Conservation (phyloP, 2,113 vertebrate species). For the Erpornis zantholeuca region DNA sequence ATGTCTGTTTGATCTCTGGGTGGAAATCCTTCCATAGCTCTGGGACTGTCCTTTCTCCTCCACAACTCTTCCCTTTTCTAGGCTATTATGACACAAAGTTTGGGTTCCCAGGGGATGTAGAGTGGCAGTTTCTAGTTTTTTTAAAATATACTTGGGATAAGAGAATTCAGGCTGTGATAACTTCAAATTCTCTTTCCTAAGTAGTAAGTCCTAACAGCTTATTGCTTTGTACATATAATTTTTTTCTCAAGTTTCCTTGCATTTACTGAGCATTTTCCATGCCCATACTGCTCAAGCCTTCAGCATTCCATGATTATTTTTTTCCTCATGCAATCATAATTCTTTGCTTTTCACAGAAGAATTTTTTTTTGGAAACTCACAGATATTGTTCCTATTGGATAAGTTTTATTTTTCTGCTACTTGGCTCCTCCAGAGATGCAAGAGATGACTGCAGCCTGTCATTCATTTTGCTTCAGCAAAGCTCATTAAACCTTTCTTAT, state of each 20-base stretch:
- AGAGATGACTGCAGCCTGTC: not conserved
- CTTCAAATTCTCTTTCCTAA: not conserved
- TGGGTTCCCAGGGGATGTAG: not conserved
- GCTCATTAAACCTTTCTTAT: not conserved
- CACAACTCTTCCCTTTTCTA: not conserved
- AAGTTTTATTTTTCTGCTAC: not conserved
- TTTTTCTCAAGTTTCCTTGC: not conserved
- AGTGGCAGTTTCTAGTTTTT: not conserved
- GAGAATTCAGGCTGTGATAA: not conserved
- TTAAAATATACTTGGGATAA: accelerated
- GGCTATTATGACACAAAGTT: not conserved
- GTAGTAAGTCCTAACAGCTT: not conserved
- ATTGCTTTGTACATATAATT: no score
- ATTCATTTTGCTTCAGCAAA: no score
- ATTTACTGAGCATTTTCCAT: not conserved
- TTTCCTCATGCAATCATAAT: not conserved
- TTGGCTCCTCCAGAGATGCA: not conserved
- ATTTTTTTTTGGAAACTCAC: not conserved
- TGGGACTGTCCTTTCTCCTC: not conserved
- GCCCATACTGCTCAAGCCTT: not conserved
- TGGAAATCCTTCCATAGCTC: not conserved
- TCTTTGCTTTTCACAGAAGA: not conserved
- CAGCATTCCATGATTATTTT: not conserved
- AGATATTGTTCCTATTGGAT: not conserved
- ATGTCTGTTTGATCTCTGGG: not conserved